Evolutionary conservation across 2,113 vertebrate species (phyloP), one percentile per base, ranked within the genome.

Genomic region (Ardeotis arabs): DNA sequence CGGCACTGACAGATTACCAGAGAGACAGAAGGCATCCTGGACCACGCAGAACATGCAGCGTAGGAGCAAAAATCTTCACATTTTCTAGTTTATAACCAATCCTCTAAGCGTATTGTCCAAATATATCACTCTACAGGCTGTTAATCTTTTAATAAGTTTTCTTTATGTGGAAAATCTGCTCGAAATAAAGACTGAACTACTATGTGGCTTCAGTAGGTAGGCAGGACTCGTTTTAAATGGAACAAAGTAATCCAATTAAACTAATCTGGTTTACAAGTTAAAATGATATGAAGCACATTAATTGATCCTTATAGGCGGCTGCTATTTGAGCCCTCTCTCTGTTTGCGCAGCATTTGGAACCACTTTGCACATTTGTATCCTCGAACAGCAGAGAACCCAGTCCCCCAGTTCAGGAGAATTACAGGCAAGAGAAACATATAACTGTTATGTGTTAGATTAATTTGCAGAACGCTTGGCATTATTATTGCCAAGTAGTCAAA

Each of bases 401-500:
- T 77, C 89, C 96, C 63, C 86, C 72, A 27, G 93, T 95, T 95
- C 97, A 93, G 93, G 69, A 98, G 97, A 98, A 96, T 97, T 97
- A 96, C 62, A 92, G 97, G 97, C 96, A 96, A 98, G 95, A 97
- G 97, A 97, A 98, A 97, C 95, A 92, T 97, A 94, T 98, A 97
- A 98, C 97, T 95, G 95, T 96, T 98, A 96, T 96, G 98, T 97
- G 98, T 98, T 97, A 98, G 97, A 98, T 98, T 98, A 98, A 98
- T 98, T 98, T 98, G 97, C 97, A 98, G 98, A 99, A 99, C 98
- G 98, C 98, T 98, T 98, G 98, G 98, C 97, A 93, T 98, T 96
- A 96, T 91, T 97, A 96, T 97, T 99, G 99, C 99, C 98, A 99
- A 99, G 98, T 98, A 97, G 97, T 98, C 98, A 98, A 98, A 99